A percentile compares a stretch with the other conserved stretches of the same genome.
These are phyloP conservation scores for Anticlea derivata DNA, from an alignment of 2,888 invertebrate species.

Conservation along the genomic window DNA sequence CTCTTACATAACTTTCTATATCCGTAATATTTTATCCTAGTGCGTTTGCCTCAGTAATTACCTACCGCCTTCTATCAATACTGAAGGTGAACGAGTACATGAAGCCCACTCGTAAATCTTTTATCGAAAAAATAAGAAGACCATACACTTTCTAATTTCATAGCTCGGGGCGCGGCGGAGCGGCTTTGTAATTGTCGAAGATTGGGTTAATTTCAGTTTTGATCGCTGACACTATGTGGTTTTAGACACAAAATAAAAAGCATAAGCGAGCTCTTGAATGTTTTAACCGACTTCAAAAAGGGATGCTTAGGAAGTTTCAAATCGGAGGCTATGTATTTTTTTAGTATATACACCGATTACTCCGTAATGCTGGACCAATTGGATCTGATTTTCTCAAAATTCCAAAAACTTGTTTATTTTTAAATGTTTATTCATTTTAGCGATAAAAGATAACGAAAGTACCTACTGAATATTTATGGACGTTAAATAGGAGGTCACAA, in stretches of 20 bases:
- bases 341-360: too few relatives aligned
- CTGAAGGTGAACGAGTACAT: slow-evolving; percentile 20
- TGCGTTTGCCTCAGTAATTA: slow-evolving; percentile 23
- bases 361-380: too few relatives aligned
- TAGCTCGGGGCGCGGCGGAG: slow-evolving; percentile 67
- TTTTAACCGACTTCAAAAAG: too few relatives aligned
- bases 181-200: slow-evolving; percentile 40
- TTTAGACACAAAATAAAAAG: slow-evolving; percentile 1
- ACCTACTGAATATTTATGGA: background rate
- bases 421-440: too few relatives aligned
- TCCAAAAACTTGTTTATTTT: too few relatives aligned
- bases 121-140: slow-evolving; percentile 55
- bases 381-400: too few relatives aligned
- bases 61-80: slow-evolving; percentile 19
- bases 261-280: background rate
- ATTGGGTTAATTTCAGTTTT: slow-evolving; percentile 28
- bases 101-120: slow-evolving; percentile 68
- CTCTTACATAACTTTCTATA: slow-evolving; percentile 32
- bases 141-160: slow-evolving; percentile 77
- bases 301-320: too few relatives aligned
- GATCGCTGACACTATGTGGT: slow-evolving; percentile 20
- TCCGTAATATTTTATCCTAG: slow-evolving; percentile 20
- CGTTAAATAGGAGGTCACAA: slow-evolving; percentile 5
- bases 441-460: too few relatives aligned
- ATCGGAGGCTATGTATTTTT: too few relatives aligned